Conservation (phyloP, 2,113 vertebrate species). For the Penelope pileata region DNA sequence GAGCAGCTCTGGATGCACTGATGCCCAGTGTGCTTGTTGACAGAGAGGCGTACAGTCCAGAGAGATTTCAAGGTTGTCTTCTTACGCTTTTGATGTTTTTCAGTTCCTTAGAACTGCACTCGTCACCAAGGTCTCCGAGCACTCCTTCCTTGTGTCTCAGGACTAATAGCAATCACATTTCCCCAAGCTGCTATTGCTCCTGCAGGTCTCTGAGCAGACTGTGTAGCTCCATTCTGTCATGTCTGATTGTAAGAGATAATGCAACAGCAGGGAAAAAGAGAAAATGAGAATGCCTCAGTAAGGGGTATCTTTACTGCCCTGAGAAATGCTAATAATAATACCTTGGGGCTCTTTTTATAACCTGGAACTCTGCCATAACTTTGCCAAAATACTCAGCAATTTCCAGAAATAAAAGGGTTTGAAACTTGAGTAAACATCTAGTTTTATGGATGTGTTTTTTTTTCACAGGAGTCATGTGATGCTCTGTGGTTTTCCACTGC, state of each 20-base stretch:
- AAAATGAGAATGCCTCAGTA: not conserved
- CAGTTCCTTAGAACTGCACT: not conserved
- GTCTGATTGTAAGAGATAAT: not conserved
- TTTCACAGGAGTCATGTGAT: not conserved
- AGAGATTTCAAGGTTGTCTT: slow-evolving; percentile 13
- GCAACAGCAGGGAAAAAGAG: not conserved
- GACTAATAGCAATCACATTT: not conserved
- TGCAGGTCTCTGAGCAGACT: not conserved
- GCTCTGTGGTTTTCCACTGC: not conserved
- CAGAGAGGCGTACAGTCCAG: not conserved
- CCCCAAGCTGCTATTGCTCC: not conserved
- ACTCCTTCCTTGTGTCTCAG: not conserved
- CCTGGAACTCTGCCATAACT: not conserved
- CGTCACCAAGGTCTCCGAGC: not conserved
- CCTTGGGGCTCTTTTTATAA: not conserved
- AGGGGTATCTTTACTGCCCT: not conserved
- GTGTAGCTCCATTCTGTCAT: not conserved
- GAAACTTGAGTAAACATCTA: not conserved
- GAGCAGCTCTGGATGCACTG: not conserved
- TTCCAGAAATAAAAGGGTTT: not conserved
- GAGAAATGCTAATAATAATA: not conserved
- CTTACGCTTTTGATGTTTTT: not conserved
- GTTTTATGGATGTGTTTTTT: not conserved
- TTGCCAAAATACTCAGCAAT: slow-evolving; percentile 22
- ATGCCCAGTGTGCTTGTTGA: not conserved